phyloP scores from a whole-genome alignment of 2,888 invertebrate species.

The Ophioninae sp. region DNA sequence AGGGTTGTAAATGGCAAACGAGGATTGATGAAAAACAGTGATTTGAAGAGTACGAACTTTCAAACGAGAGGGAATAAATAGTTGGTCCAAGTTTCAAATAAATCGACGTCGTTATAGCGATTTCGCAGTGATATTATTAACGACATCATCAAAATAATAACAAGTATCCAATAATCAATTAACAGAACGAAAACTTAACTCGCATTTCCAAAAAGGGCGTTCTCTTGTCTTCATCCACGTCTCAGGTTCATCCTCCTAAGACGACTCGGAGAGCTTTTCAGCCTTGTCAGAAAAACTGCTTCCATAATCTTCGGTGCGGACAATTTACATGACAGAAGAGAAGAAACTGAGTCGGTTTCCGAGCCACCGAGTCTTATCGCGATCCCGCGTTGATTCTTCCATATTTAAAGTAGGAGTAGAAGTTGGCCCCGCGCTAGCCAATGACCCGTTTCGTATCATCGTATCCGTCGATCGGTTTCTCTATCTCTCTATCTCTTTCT shows the following conservation, averaged over 20 bases:
- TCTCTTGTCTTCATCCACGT: background rate
- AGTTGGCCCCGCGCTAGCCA: conserved; percentile 67
- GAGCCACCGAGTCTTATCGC: conserved; percentile 70
- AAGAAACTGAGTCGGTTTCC: conserved; percentile 59
- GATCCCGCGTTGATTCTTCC: conserved; percentile 79
- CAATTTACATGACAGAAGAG: conserved; percentile 78
- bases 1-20: no score
- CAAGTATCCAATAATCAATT: no score
- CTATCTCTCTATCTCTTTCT: conserved; percentile 38
- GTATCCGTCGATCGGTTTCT: conserved; percentile 55
- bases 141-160: no score
- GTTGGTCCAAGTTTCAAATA: no score
- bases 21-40: no score
- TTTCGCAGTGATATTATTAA: no score
- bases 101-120: no score
- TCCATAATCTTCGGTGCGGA: conserved; percentile 48
- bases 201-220: no score
- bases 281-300: background rate
- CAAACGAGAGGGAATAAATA: no score
- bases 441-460: conserved; percentile 68
- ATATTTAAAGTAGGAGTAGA: conserved; percentile 76
- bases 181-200: no score
- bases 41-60: no score
- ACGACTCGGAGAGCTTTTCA: background rate
- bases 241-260: background rate